These are phyloP conservation scores for Aphyosemion australe DNA, from an alignment of 2,113 vertebrate species.

Conservation along the genomic window DNA sequence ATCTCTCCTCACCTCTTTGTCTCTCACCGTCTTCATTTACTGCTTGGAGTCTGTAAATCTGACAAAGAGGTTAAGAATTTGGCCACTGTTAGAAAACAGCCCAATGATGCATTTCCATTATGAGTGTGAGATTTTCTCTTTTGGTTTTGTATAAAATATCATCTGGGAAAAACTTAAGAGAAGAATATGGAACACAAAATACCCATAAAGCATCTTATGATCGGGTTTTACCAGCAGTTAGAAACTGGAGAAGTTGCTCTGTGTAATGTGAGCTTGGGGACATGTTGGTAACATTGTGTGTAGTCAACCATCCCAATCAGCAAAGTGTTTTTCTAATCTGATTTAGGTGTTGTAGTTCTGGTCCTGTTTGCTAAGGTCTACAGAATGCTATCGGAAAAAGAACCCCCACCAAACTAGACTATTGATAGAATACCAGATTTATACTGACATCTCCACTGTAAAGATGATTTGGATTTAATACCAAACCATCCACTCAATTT, in stretches of 20 bases:
- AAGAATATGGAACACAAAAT: background rate
- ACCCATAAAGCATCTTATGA: background rate
- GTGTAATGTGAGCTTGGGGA: background rate
- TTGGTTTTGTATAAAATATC: conserved; percentile 33
- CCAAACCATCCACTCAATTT: no score
- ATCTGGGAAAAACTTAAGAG: conserved; percentile 22
- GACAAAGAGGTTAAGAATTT: conserved; percentile 66
- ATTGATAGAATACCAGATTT: background rate
- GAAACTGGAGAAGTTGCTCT: background rate
- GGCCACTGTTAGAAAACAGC: conserved; percentile 46
- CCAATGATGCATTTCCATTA: conserved; percentile 30
- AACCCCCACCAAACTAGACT: background rate
- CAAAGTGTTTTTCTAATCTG: background rate
- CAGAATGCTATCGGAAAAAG: background rate
- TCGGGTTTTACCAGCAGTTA: conserved; percentile 4
- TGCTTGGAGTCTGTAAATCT: conserved; percentile 36
- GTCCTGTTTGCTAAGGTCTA: background rate
- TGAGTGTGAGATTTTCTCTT: conserved; percentile 20
- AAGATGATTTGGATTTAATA: no score
- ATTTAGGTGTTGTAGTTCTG: no score
- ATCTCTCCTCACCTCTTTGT: conserved; percentile 1
- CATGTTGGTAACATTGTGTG: background rate
- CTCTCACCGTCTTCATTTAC: conserved; percentile 35
- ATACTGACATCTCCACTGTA: background rate
- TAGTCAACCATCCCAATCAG: background rate